These are phyloP conservation scores for Rhabdornis inornatus DNA, from an alignment of 2,113 vertebrate species.

Conservation along the genomic window DNA sequence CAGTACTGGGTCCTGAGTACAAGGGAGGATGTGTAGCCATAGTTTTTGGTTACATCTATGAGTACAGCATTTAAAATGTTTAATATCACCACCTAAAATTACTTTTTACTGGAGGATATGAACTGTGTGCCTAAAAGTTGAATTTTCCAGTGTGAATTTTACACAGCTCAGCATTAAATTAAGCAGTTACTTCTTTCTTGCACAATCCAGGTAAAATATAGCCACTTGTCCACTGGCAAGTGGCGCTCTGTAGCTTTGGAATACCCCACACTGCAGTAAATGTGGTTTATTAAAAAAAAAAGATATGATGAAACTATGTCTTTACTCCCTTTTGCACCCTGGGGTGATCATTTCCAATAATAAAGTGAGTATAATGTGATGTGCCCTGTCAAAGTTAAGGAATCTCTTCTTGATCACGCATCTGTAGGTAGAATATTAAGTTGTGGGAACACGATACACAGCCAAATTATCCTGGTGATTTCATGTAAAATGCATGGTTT, in stretches of 20 bases:
- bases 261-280: not conserved
- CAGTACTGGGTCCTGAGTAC: not conserved
- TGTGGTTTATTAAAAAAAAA: not conserved
- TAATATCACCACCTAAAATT: not conserved
- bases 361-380: slow-evolving; percentile 66
- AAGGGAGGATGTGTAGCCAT: not conserved
- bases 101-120: not conserved
- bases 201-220: not conserved
- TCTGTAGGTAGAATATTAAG: slow-evolving; percentile 65
- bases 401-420: slow-evolving; percentile 58
- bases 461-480: slow-evolving; percentile 60
- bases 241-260: slow-evolving; percentile 50
- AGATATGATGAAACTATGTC: not conserved
- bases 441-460: slow-evolving; percentile 37
- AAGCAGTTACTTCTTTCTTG: not conserved
- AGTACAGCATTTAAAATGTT: not conserved
- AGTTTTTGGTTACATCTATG: not conserved
- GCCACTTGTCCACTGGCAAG: slow-evolving; percentile 17
- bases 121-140: not conserved
- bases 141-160: not conserved
- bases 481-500: slow-evolving; percentile 54
- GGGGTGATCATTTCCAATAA: slow-evolving; percentile 67
- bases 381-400: slow-evolving; percentile 61
- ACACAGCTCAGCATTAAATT: not conserved
- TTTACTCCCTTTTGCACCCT: slow-evolving; percentile 51